Base-by-base conservation (phyloP, 2,888 invertebrate genomes). In the Tenthredo notha region DNA sequence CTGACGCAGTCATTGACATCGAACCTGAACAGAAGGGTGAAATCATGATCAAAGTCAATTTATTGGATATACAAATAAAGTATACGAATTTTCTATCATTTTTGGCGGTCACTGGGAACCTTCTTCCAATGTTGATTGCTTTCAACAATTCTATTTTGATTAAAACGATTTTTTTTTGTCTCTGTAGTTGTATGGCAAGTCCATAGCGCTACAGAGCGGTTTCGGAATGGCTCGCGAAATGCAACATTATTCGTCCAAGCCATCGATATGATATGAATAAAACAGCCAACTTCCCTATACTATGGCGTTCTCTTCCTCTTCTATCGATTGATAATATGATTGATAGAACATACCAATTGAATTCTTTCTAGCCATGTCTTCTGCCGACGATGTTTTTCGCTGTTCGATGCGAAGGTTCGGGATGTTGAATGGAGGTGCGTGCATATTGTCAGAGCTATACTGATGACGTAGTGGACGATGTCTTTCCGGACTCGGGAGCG, bases 291-390 rank as follows among this genome's bases (percentile, higher is more conserved):
- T 47, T 47, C 4, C 47, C 47, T 15, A 47, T 47, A 47, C 47
- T 15, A 47, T 47, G 12, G 47, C 47, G 15, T 15, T 47, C 47
- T 12, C 47, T 47, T 15, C 0, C 47, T 47, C 47, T 47, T 15
- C 12, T 47, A 47, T 15, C 15, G 15, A 77, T 75, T 61, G 47
- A 77, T 29, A 15, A 43, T 50, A 84, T 70, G 25, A 58, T 83
- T 83, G 54, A 25, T 33, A 37, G 78, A 67, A 85, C 92, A 92
- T 94, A 95, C 97, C 96, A 91, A 96, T 96, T 10, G 98, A 98
- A 92, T 97, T 97, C 93, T 98, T 97, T 90, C 97, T 95, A 33
- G 97, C 97, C 97, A 98, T 98, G 91, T 98, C 97, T 92, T 98
- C 98, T 7, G 98, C 98, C 90, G 97, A 98, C 74, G 97, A 97